Evolutionary conservation across 1,140 invertebrate species (phyloP).

Genomic region (Magallana angulata): DNA sequence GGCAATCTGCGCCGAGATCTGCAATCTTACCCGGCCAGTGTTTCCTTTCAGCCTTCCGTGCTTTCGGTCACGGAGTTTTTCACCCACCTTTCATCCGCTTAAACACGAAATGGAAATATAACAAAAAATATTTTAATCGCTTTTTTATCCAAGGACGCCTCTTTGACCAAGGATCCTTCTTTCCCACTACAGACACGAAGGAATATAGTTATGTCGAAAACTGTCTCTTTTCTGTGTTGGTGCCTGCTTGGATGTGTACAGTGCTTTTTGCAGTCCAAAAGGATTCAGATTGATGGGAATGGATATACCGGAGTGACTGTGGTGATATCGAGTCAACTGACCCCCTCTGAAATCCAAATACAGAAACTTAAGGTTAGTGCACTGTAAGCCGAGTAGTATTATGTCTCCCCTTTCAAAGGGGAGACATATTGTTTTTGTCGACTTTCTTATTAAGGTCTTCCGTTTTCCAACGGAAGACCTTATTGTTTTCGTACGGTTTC

Average conservation of each 20-base stretch:
- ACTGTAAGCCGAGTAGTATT: background rate
- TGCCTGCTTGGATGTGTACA: background rate
- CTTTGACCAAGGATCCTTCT: too few species aligned
- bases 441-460: too few species aligned
- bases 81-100: background rate
- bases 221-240: background rate
- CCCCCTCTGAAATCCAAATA: background rate
- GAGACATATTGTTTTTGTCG: too few species aligned
- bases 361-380: background rate
- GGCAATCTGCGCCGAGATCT: background rate
- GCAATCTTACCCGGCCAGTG: background rate
- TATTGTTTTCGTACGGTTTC: too few species aligned
- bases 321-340: background rate
- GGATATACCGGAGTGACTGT: background rate
- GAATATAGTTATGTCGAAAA: background rate
- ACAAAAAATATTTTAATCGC: background rate
- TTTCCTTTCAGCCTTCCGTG: background rate
- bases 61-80: background rate
- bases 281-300: background rate
- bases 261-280: constrained; percentile 1
- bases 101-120: background rate
- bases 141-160: too few species aligned
- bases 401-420: too few species aligned
- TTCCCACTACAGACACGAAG: background rate
- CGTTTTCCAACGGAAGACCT: too few species aligned